Base-by-base conservation (phyloP, 2,797 vertebrate species). In the Coreius guichenoti region DNA sequence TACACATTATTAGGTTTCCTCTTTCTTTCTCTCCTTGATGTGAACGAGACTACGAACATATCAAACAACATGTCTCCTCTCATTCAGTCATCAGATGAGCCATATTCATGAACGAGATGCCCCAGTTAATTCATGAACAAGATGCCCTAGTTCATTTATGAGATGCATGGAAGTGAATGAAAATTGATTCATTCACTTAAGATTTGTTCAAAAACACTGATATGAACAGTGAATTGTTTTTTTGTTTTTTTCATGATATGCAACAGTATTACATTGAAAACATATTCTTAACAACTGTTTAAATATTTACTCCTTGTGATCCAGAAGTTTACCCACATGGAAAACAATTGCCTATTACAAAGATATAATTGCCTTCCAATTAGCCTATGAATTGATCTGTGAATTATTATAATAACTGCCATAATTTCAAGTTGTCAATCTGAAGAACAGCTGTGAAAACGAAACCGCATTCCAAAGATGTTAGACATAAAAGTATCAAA, bases 391-490 rank as follows among this genome's bases (percentile, higher is more conserved):
- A 56, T 14, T n/a, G 31, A 67, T 67, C n/a, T 68, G 45, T 69
- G 7, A 69, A 77, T 77, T 16, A 54, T 54, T 77, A 43, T 69
- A 68, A 68, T 51, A 54, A 83, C 43, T 63, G 68, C 17, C 29
- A 76, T 14, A 19, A 36, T 13, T 65, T 72, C 47, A 82, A 51
- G 5, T 21, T 39, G 43, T 26, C 72, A 76, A 11, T 26, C 45
- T 56, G 33, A 72, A 43, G 9, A 16, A 56, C 43, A 47, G 17
- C 17, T n/a, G 29, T 17, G 29, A 47, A 79, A 65, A 31, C 11
- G 1, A 74, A 74, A 31, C 2, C 5, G 3, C 47, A 75, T 75
- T 75, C 16, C 47, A 51, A 74, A 31, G 14, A 31, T 21, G 9
- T 51, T 51, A 21, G 47, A 74, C 72, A 51, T 73, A 11, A 17